Evolutionary conservation across 2,888 invertebrate genomes (phyloP), one percentile per base, ranked within the genome.

Genomic region (Tinea pellionella): DNA sequence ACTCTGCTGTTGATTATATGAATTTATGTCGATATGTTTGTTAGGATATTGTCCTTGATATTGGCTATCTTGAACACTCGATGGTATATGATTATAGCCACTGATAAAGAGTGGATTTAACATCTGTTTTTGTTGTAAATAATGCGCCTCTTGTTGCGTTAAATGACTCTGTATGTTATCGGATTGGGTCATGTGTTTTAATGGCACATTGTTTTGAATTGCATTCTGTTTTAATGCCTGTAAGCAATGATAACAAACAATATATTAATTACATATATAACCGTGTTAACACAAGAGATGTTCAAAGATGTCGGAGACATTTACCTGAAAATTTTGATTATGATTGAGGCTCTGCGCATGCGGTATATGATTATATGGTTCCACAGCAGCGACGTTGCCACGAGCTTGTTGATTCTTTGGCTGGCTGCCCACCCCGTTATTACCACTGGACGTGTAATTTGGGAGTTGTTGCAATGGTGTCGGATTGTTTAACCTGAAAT

Each of bases 301-400:
- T 2, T 24, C 6, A 37, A 12, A 37, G 11, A 37, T 37, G 37
- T 47, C 15, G 2, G 12, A 42, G 42, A 9, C 1, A 3, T 47
- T 62, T 70, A 87, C 87, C 80, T 86, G 86, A 64, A 82, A 83
- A 66, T 88, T 86, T 56, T 76, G 72, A 64, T 80, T 86, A 67
- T 87, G 84, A 63, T 69, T 79, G 69, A 86, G 75, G 65, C 89
- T 89, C 64, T 88, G 89, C 41, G 90, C 88, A 64, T 91, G 90
- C 60, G 95, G 95, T 69, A 95, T 93, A 70, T 95, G 95, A 70
- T 95, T 94, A 75, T 94, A 96, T 2, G 95, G 95, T 74, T 95
- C 95, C 41, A 96, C 93, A 55, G 95, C 95, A 15, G 95, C 95
- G 63, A 96, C 92, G 78, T 96, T 95, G 60, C 93, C 94, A 58